Evolutionary conservation across 2,888 invertebrate genomes (phyloP).

Genomic region (Cheiracanthium punctorium): DNA sequence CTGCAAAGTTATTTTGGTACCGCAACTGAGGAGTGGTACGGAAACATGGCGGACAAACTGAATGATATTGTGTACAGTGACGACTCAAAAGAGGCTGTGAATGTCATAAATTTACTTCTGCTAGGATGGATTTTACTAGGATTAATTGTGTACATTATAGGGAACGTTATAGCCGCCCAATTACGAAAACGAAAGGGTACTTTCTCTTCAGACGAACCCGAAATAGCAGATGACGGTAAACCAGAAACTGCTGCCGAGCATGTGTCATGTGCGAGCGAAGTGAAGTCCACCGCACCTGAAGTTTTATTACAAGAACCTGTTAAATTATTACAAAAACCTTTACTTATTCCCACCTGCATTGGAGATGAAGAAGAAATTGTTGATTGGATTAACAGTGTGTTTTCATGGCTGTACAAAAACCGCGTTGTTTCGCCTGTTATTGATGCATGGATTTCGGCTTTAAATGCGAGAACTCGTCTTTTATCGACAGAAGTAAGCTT

Average conservation of each 20-base stretch:
- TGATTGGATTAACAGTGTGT: conserved; percentile 54
- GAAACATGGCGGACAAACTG: conserved; percentile 64
- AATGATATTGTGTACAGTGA: conserved; percentile 60
- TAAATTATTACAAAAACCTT: conserved; percentile 4
- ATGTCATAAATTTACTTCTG: conserved; percentile 64
- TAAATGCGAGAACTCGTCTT: conserved; percentile 54
- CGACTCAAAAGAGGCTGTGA: conserved; percentile 58
- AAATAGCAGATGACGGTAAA: conserved; percentile 25
- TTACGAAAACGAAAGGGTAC: conserved; percentile 50
- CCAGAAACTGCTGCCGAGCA: conserved; percentile 19
- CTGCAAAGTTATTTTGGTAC: conserved; percentile 68
- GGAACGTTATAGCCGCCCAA: conserved; percentile 57
- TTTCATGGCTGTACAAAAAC: conserved; percentile 52
- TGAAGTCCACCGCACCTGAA: conserved; percentile 17
- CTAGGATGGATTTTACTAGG: conserved; percentile 66
- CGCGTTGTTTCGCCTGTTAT: conserved; percentile 51
- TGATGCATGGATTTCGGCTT: conserved; percentile 48
- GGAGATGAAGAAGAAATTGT: conserved; percentile 43
- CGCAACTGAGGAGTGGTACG: conserved; percentile 59
- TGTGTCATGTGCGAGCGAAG: conserved; percentile 45
- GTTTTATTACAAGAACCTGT: neutral
- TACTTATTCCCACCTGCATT: conserved; percentile 26
- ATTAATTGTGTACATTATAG: conserved; percentile 55
- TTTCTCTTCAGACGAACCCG: conserved; percentile 11
- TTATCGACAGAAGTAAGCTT: conserved; percentile 55